Evolutionary conservation across 2,113 vertebrate genomes (phyloP).

Genomic region (Protobothrops flavoviridis): DNA sequence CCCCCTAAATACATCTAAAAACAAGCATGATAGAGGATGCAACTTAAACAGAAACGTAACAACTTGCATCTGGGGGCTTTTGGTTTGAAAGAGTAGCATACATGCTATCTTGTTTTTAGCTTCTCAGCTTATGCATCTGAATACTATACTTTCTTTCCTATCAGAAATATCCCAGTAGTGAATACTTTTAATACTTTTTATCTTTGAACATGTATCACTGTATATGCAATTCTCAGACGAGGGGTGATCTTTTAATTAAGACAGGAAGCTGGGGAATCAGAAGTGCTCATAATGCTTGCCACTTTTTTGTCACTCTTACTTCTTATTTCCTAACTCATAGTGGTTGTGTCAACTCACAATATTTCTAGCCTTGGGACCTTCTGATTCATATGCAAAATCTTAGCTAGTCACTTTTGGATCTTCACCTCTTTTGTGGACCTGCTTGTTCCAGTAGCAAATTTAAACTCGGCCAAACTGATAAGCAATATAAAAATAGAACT

Average conservation of each 20-base stretch:
- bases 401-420: not conserved
- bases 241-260: not conserved
- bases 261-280: slow-evolving; percentile 1
- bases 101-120: slow-evolving; percentile 10
- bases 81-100: not conserved
- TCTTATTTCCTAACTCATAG: slow-evolving; percentile 2
- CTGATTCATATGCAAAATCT: not conserved
- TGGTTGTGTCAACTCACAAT: not conserved
- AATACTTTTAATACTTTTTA: not conserved
- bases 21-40: slow-evolving; percentile 2
- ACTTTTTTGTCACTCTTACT: slow-evolving; percentile 1
- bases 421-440: not conserved
- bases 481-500: not conserved
- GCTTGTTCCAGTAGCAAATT: not conserved
- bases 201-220: not conserved
- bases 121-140: not conserved
- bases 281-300: slow-evolving; percentile 20
- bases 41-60: slow-evolving; percentile 4
- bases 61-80: slow-evolving; percentile 1
- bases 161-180: not conserved
- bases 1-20: slow-evolving; percentile 66
- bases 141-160: not conserved
- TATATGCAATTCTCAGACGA: not conserved
- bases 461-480: not conserved
- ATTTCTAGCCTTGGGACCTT: not conserved